phyloP scores from a whole-genome alignment of 2,113 vertebrate species.

The Neodontobutis hainanensis region DNA sequence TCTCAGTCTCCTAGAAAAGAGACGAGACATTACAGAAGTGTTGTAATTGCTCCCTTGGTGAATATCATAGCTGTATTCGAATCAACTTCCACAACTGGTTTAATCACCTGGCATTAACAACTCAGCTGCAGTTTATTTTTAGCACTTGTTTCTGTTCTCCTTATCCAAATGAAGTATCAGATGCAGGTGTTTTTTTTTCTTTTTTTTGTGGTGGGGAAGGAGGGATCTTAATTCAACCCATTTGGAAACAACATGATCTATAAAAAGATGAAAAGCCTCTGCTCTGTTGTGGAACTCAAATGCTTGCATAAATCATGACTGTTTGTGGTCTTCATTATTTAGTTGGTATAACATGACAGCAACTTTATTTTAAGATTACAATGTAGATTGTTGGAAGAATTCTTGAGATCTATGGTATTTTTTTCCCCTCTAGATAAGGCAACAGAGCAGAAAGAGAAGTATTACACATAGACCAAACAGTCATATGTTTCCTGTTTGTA shows the following conservation, averaged over 20 bases:
- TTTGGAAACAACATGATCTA: slow-evolving; percentile 41
- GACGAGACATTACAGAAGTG: slow-evolving; percentile 3
- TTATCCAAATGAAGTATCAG: slow-evolving; percentile 32
- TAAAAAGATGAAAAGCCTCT: slow-evolving; percentile 58
- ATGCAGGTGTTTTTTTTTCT: slow-evolving; percentile 43
- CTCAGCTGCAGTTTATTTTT: slow-evolving; percentile 58
- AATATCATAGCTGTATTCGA: slow-evolving; percentile 35
- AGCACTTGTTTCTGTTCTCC: slow-evolving; percentile 27
- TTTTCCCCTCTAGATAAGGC: neutral
- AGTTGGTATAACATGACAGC: too few species aligned
- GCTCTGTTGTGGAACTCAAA: slow-evolving; percentile 35
- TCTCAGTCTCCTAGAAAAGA: slow-evolving; percentile 11
- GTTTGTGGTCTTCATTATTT: neutral
- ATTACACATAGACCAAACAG: too few species aligned
- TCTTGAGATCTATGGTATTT: neutral
- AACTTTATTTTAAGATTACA: too few species aligned
- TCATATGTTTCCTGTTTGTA: too few species aligned
- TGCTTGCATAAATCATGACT: slow-evolving; percentile 11
- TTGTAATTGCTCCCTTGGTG: slow-evolving; percentile 29
- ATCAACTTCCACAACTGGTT: slow-evolving; percentile 34
- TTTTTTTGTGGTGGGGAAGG: too few species aligned
- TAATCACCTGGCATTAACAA: slow-evolving; percentile 47
- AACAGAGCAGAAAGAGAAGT: slow-evolving; percentile 6
- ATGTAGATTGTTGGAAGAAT: neutral
- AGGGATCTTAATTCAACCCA: slow-evolving; percentile 36